These are phyloP conservation scores for Sander lucioperca DNA, from an alignment of 2,113 vertebrate species.

Conservation along the genomic window DNA sequence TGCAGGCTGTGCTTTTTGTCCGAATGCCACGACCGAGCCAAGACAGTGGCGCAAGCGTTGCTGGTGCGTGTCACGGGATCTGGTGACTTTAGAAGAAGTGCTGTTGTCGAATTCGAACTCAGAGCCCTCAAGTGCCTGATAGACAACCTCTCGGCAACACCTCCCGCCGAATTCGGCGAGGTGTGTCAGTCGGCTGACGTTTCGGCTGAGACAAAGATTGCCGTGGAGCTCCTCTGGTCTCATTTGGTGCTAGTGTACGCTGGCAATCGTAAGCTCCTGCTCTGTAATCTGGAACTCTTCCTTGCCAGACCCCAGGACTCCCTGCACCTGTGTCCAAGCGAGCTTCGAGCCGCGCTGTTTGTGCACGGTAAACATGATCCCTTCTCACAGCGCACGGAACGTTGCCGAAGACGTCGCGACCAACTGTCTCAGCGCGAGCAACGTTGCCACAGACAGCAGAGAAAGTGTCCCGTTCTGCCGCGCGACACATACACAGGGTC, in stretches of 20 bases:
- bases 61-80: neutral
- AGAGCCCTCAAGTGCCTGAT: neutral
- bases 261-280: neutral
- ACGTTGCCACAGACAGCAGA: no score
- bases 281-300: constrained; percentile 4
- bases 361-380: no score
- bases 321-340: neutral
- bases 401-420: neutral
- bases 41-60: accelerated
- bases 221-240: neutral
- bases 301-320: neutral
- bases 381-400: neutral
- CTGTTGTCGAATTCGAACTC: neutral
- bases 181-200: neutral
- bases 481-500: no score
- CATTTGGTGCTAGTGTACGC: constrained; percentile 20
- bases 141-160: neutral
- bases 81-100: no score
- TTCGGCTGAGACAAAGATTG: neutral
- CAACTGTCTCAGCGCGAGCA: no score
- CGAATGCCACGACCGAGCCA: neutral
- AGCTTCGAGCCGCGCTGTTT: no score
- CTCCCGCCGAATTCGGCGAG: accelerated
- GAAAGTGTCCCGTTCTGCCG: no score
- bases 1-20: constrained; percentile 6